Evolutionary conservation across 2,113 vertebrate genomes (phyloP).

Genomic region (Megaceryle maxima): DNA sequence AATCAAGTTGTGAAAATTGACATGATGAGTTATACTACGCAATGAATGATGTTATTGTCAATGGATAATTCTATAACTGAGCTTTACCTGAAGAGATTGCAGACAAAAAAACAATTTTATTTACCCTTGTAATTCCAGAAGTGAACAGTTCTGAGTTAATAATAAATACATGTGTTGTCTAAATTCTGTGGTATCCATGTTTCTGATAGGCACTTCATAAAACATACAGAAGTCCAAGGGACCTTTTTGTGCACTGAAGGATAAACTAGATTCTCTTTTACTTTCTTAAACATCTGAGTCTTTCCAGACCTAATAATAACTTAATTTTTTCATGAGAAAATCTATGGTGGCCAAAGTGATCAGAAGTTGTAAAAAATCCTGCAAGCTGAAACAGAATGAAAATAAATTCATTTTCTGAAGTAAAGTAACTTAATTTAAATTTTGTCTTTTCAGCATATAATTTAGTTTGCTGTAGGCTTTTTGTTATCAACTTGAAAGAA

Average conservation of each 20-base stretch:
- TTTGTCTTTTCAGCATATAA: neutral
- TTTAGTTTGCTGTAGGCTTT: neutral
- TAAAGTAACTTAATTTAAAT: neutral
- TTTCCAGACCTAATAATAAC: neutral
- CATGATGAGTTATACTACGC: neutral
- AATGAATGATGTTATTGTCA: neutral
- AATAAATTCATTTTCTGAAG: neutral
- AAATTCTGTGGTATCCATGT: neutral
- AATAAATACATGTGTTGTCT: neutral
- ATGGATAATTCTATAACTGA: neutral
- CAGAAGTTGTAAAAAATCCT: neutral
- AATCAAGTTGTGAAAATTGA: neutral
- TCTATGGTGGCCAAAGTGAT: neutral
- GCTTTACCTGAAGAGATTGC: neutral
- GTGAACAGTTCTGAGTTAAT: neutral
- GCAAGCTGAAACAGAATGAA: neutral
- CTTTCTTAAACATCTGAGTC: neutral
- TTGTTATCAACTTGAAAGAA: neutral
- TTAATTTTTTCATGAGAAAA: neutral
- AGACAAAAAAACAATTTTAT: neutral
- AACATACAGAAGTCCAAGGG: neutral
- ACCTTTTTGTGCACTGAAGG: neutral
- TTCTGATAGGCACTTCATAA: neutral
- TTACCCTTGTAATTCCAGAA: neutral
- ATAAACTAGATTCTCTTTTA: neutral